These are phyloP conservation scores for Dolichotis patagonum DNA, from an alignment of 2,113 vertebrate genomes.

Conservation along the genomic window DNA sequence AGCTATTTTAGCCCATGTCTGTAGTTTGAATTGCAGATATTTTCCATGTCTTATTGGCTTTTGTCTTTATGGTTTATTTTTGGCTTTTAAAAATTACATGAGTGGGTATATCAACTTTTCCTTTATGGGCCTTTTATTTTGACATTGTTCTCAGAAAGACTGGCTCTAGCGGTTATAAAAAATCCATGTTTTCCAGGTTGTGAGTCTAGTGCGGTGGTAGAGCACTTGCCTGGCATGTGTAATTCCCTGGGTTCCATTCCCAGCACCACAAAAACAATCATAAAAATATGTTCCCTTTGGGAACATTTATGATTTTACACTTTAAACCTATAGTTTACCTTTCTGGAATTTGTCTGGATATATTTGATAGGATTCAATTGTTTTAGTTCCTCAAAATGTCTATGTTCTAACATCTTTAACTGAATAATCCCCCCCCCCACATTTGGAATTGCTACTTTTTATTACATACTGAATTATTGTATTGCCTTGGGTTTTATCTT, in stretches of 20 bases:
- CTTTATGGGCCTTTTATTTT: slow-evolving; percentile 37
- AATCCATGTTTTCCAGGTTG: background rate
- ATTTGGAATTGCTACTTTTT: slow-evolving; percentile 19
- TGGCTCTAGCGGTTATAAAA: background rate
- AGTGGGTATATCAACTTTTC: background rate
- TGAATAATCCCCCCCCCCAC: background rate
- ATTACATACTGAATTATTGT: background rate
- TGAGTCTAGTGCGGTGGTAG: too few relatives aligned
- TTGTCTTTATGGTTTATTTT: slow-evolving; percentile 33
- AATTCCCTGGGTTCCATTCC: background rate
- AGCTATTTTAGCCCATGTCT: background rate
- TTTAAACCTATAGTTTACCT: slow-evolving; percentile 16
- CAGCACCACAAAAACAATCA: background rate
- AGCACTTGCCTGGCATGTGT: background rate
- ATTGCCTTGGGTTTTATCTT: slow-evolving; percentile 23
- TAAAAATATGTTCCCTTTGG: background rate
- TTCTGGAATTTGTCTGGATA: background rate
- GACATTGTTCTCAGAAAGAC: background rate
- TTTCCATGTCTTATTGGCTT: background rate
- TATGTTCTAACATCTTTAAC: background rate
- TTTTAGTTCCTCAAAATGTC: slow-evolving; percentile 11
- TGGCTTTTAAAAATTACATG: slow-evolving; percentile 4
- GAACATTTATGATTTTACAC: slow-evolving; percentile 5
- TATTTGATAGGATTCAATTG: background rate
- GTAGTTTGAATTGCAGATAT: background rate